phyloP scores from a whole-genome alignment of 2,888 invertebrate genomes.

The Ctenicera cuprea region DNA sequence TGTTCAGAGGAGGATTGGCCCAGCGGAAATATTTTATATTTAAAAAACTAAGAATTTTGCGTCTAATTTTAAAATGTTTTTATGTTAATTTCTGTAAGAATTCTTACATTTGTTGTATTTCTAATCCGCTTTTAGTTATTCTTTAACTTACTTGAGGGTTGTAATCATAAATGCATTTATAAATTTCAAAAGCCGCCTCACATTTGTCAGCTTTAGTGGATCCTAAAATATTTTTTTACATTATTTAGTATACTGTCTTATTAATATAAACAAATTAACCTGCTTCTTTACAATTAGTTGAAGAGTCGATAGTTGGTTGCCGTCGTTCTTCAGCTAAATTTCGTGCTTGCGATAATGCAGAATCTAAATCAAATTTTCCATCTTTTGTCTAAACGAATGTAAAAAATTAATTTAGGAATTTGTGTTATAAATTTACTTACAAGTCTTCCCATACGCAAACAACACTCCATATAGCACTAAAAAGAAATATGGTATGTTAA shows the following conservation, averaged over 20 bases:
- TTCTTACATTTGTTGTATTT: too few relatives aligned
- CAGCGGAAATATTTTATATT: too few relatives aligned
- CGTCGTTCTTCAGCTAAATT: background rate
- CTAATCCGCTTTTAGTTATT: too few relatives aligned
- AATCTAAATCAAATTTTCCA: slow-evolving; percentile 11
- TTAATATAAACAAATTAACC: background rate
- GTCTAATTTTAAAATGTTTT: too few relatives aligned
- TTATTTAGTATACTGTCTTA: background rate
- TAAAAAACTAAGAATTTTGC: too few relatives aligned
- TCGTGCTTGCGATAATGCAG: background rate
- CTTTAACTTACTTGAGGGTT: background rate
- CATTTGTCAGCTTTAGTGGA: background rate
- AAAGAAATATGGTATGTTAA: background rate
- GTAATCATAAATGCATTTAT: slow-evolving; percentile 3
- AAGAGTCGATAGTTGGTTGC: slow-evolving; percentile 1
- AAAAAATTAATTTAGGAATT: background rate
- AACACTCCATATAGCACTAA: slow-evolving; percentile 11
- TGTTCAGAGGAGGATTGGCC: too few relatives aligned
- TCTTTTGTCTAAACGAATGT: background rate
- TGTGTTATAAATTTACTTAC: background rate
- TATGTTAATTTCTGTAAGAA: too few relatives aligned
- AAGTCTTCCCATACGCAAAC: background rate
- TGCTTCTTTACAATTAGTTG: background rate
- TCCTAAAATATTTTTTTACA: slow-evolving; percentile 1
- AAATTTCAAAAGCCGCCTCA: background rate